phyloP scores from a whole-genome alignment of 2,797 vertebrate genomes.

The Alcedo quadribrachys region DNA sequence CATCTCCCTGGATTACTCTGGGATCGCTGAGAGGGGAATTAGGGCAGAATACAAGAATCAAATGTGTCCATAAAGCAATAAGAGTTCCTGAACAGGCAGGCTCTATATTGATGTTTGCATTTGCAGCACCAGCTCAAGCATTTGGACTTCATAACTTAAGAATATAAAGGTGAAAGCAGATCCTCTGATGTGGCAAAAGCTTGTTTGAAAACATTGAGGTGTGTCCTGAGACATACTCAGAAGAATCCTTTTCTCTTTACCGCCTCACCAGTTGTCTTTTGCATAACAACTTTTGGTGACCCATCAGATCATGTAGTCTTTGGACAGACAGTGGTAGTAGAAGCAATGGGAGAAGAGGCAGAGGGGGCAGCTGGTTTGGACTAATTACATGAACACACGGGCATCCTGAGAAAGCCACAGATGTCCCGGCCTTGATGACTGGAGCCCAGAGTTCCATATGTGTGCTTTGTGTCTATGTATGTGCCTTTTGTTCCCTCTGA shows the following conservation, averaged over 20 bases:
- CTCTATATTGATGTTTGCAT: neutral
- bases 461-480: neutral
- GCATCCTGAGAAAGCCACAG: slow-evolving; percentile 41
- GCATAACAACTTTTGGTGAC: neutral
- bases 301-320: neutral
- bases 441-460: neutral
- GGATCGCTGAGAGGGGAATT: neutral
- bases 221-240: neutral
- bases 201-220: neutral
- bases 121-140: neutral
- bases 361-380: slow-evolving; percentile 33
- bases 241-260: neutral
- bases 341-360: neutral
- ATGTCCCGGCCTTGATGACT: slow-evolving; percentile 2
- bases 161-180: neutral
- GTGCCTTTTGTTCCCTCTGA: slow-evolving; percentile 30
- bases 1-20: neutral
- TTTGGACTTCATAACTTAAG: neutral
- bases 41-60: neutral
- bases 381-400: neutral
- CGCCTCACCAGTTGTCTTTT: neutral
- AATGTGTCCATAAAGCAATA: neutral
- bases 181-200: neutral
- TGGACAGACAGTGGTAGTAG: neutral
- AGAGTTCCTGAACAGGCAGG: neutral